Evolutionary conservation across 2,113 vertebrate genomes (phyloP).

Genomic region (Macroglossus sobrinus): DNA sequence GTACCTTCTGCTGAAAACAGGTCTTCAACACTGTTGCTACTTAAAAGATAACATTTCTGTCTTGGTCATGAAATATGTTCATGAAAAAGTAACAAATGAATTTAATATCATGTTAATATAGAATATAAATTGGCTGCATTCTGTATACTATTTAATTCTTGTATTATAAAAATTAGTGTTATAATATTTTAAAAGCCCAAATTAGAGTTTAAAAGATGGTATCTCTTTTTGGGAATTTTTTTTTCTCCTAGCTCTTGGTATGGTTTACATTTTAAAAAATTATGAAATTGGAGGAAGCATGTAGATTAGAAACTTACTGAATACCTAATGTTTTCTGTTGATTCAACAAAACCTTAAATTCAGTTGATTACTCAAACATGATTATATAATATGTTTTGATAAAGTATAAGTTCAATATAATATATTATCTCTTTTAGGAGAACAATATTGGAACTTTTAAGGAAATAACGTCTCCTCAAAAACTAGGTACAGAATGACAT

Average conservation of each 20-base stretch:
- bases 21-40: background rate
- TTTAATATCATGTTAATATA: background rate
- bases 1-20: background rate
- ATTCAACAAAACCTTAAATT: constrained; percentile 33
- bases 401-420: background rate
- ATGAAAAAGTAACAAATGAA: background rate
- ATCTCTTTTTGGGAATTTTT: background rate
- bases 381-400: constrained; percentile 10
- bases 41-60: background rate
- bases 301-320: constrained; percentile 25
- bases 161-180: background rate
- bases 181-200: background rate
- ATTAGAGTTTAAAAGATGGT: background rate
- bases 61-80: background rate
- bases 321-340: constrained; percentile 10
- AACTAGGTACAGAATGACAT: background rate
- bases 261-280: background rate
- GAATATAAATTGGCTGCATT: background rate
- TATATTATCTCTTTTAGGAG: background rate
- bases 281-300: constrained; percentile 11
- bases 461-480: background rate
- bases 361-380: background rate
- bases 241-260: background rate
- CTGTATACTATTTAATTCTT: background rate
- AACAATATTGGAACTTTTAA: background rate